Conservation (phyloP, 1,140 invertebrate genomes). For the Nebria ingens region DNA sequence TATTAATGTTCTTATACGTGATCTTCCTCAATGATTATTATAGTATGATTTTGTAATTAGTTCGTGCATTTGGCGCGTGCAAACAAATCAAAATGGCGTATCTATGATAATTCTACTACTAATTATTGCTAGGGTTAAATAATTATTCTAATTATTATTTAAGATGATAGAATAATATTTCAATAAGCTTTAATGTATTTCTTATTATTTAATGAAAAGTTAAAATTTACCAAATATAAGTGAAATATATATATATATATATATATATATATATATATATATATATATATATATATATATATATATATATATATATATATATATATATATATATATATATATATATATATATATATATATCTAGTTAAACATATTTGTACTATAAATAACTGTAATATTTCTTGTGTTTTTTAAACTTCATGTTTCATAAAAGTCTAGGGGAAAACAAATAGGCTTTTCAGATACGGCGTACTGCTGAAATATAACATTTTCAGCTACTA, state of each 20-base stretch:
- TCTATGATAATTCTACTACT: too few relatives aligned
- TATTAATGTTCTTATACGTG: too few relatives aligned
- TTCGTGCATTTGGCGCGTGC: too few relatives aligned
- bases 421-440: not conserved
- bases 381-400: not conserved
- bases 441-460: conserved; percentile 9
- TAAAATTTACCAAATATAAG: too few relatives aligned
- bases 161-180: too few relatives aligned
- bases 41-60: too few relatives aligned
- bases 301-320: conserved; percentile 7
- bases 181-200: too few relatives aligned
- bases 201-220: too few relatives aligned
- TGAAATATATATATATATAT: not conserved
- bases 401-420: not conserved
- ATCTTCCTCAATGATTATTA: too few relatives aligned
- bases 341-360: not conserved
- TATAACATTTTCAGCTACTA: not conserved
- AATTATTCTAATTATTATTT: too few relatives aligned
- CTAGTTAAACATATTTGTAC: not conserved
- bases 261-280: conserved; percentile 4
- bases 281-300: conserved; percentile 2
- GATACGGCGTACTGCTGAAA: not conserved
- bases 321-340: conserved; percentile 1
- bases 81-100: too few relatives aligned
- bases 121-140: too few relatives aligned